Base-by-base conservation (phyloP, 2,797 vertebrate genomes). In the Cygnus olor region DNA sequence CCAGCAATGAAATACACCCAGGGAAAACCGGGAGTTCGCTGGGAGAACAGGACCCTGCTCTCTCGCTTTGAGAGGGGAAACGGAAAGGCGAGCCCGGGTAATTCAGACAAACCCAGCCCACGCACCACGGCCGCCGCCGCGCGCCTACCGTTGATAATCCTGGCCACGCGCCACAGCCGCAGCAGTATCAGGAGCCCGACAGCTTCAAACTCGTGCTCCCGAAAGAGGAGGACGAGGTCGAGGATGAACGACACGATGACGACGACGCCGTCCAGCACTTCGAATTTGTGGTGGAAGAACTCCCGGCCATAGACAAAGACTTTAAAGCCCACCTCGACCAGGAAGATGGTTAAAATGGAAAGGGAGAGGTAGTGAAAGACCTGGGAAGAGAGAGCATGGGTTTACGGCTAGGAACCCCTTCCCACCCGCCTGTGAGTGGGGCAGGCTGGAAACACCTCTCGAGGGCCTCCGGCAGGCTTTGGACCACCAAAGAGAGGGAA, bases 281-380 rank as follows among this genome's bases (percentile, higher is more conserved):
- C 99, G 6, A 99, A 99, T 97, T 99, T 99, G 97, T 99, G 99
- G 27, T 98, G 96, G 89, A 99, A 99, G 97, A 99, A 99, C 96
- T 99, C 99, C 45, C 98, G 32, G 47, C 97, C 98, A 93, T 98
- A 99, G 14, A 98, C 97, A 2, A 91, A 99, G n/a, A 99, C 63
- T 92, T 99, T 99, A 10, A 98, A 98, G 13, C 36, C 92, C 92
- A 99, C 95, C 94, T 99, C 99, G 77, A 99, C 85, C 98, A 99
- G 97, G 91, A 99, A 99, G 95, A 99, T 98, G 16, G 97, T 98
- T 86, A 99, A 97, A 74, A 99, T 98, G 77, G 98, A 97, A 88
- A 99, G 94, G 80, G 99, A 99, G 90, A 99, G 94, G 96, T 98
- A 99, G 95, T 99, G 99, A 91, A 99, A 99, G 32, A 99, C 98